phyloP scores from a whole-genome alignment of 2,113 vertebrate species.

The Bostrychus sinensis region DNA sequence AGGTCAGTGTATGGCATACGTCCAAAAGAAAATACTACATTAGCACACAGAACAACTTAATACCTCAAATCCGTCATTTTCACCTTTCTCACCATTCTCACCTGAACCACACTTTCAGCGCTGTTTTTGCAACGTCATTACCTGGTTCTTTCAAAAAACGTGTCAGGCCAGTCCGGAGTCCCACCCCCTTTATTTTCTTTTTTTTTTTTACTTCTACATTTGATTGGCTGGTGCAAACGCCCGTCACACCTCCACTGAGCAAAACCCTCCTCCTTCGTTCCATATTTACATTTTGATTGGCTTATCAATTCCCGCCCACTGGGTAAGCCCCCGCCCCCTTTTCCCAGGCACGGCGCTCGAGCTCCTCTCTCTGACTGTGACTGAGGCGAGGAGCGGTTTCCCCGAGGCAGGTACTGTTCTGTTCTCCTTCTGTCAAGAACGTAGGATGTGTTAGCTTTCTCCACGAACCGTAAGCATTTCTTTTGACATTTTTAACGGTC shows the following conservation, averaged over 20 bases:
- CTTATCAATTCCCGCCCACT: constrained; percentile 4
- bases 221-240: not conserved
- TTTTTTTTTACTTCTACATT: no score
- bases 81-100: not conserved
- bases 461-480: constrained; percentile 50
- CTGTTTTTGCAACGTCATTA: constrained; percentile 40
- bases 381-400: constrained; percentile 13
- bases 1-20: not conserved
- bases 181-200: not conserved
- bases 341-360: constrained; percentile 2
- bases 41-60: not conserved
- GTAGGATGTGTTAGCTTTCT: constrained; percentile 45
- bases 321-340: constrained; percentile 11
- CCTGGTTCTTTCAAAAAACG: constrained; percentile 8
- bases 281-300: rapidly evolving
- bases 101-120: not conserved
- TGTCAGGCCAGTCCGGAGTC: not conserved
- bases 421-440: not conserved
- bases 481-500: not conserved
- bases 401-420: not conserved
- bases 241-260: not conserved
- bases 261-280: rapidly evolving
- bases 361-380: no score
- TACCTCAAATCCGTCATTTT: not conserved
- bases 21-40: not conserved